These are phyloP conservation scores for Merops nubicus DNA, from an alignment of 2,113 vertebrate species.

Conservation along the genomic window DNA sequence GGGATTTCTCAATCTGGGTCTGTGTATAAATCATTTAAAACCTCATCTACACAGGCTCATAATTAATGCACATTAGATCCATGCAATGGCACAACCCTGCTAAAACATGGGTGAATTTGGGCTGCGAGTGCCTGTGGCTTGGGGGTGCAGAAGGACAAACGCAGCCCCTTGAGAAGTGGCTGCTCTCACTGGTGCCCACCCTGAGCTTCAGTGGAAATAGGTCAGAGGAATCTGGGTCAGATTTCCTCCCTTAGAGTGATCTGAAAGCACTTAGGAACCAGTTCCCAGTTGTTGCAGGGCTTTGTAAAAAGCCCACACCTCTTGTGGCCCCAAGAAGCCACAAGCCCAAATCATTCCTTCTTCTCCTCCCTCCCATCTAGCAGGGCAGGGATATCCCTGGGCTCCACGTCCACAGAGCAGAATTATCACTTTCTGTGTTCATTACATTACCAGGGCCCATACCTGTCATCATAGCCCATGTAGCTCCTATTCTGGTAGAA, in stretches of 20 bases:
- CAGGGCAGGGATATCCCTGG: neutral
- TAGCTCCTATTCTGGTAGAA: neutral
- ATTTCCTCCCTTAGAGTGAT: neutral
- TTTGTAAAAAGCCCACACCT: neutral
- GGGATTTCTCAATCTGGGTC: constrained; percentile 47
- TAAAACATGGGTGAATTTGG: neutral
- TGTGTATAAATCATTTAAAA: constrained; percentile 68
- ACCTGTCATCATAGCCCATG: neutral
- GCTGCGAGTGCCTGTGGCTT: fast-evolving
- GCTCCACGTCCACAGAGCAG: neutral
- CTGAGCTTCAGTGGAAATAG: neutral
- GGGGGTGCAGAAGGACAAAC: neutral
- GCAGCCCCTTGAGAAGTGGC: neutral
- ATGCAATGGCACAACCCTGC: neutral
- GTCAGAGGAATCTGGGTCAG: neutral
- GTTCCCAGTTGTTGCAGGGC: neutral
- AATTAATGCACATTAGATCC: constrained; percentile 47
- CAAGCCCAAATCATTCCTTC: neutral
- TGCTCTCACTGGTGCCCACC: neutral
- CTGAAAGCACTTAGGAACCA: neutral
- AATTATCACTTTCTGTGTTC: neutral
- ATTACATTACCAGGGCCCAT: neutral
- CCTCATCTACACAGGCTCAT: constrained; percentile 32
- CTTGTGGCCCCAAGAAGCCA: neutral
- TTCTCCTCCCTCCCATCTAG: neutral